Evolutionary conservation across 2,797 vertebrate genomes (phyloP).

Genomic region (Vultur gryphus): DNA sequence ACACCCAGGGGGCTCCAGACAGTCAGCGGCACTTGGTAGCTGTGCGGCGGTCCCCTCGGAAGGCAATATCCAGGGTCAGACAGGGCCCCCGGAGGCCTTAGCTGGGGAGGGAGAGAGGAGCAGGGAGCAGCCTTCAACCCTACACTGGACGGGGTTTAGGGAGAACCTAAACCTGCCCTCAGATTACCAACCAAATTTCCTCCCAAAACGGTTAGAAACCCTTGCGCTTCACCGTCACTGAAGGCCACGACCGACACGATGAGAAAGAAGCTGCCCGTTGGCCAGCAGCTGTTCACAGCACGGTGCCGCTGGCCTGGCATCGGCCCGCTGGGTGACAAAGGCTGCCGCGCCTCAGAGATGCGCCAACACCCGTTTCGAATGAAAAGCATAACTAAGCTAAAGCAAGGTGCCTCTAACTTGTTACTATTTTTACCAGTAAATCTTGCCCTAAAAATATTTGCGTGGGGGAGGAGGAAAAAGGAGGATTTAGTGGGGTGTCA

Average conservation of each 20-base stretch:
- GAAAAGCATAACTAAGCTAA: not conserved
- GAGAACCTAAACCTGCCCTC: not conserved
- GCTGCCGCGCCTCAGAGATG: rapidly evolving
- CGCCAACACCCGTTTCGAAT: rapidly evolving
- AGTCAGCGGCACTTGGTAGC: rapidly evolving
- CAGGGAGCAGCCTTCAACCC: not conserved
- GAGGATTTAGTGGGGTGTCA: constrained; percentile 13
- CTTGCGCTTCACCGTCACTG: rapidly evolving
- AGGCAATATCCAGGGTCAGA: not conserved
- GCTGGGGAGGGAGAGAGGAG: not conserved
- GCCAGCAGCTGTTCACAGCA: not conserved
- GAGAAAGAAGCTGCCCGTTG: not conserved
- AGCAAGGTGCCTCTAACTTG: not conserved
- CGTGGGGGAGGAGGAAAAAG: not conserved
- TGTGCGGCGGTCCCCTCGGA: rapidly evolving
- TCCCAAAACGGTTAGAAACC: not conserved
- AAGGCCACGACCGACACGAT: rapidly evolving
- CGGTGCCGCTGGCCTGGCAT: not conserved
- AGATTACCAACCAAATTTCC: not conserved
- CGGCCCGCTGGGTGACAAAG: not conserved
- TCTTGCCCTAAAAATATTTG: constrained; percentile 40
- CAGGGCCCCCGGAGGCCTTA: too few species aligned
- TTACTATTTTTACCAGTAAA: constrained; percentile 54
- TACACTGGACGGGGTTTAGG: rapidly evolving
- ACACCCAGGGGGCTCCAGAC: rapidly evolving